Percentiles rank a stretch among this genome's conserved stretches.
Evolutionary conservation across 2,113 vertebrate species (phyloP).

Genomic region (Rafetus swinhoei): DNA sequence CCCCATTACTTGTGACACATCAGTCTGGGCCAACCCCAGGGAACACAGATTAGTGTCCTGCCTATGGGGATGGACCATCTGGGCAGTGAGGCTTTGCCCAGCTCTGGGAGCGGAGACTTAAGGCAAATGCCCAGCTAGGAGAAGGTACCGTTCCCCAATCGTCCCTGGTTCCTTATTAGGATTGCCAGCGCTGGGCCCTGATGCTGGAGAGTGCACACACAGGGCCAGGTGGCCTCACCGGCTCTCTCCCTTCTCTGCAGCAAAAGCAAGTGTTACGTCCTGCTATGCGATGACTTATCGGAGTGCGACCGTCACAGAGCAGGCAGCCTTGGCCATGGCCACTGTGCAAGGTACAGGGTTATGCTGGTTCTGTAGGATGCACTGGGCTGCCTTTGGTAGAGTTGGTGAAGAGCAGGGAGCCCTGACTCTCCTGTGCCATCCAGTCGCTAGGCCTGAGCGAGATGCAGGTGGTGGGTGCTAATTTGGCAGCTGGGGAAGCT

Average conservation of each 20-base stretch:
- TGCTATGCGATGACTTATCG: conserved; percentile 86
- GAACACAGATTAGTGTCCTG: background rate
- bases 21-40: background rate
- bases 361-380: background rate
- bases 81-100: background rate
- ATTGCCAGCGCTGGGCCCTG: too few species aligned
- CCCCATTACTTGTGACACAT: background rate
- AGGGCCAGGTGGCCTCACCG: background rate
- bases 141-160: background rate
- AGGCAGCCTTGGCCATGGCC: conserved; percentile 80
- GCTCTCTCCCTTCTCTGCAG: conserved; percentile 53
- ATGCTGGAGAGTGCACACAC: background rate
- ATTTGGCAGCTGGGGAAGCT: background rate
- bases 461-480: background rate
- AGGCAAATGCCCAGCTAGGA: fast-evolving
- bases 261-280: conserved; percentile 80
- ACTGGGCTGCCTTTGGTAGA: background rate
- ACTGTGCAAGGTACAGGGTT: conserved; percentile 77
- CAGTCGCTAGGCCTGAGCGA: background rate
- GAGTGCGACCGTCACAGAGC: conserved; percentile 84
- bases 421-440: background rate
- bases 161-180: fast-evolving
- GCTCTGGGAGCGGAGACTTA: background rate
- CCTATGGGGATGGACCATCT: fast-evolving
- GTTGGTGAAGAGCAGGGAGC: fast-evolving